Conservation (phyloP, 2,888 invertebrate genomes). For the Epinotia ramella region DNA sequence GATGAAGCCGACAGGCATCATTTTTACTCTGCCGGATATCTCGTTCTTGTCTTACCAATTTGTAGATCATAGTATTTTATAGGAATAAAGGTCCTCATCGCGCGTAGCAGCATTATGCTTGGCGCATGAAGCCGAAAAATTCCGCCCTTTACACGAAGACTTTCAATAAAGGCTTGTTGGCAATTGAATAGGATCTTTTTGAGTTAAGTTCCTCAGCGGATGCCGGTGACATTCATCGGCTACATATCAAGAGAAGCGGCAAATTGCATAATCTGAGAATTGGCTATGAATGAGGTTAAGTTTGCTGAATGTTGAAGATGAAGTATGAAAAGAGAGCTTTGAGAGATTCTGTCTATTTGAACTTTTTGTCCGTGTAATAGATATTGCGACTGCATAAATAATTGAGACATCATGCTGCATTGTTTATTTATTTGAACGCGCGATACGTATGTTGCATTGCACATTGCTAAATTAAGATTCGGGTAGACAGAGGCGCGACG, state of each 20-base stretch:
- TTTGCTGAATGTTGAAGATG: neutral
- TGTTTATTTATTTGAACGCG: constrained; percentile 23
- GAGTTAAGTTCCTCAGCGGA: neutral
- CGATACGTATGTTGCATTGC: constrained; percentile 1
- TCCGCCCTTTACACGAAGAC: too few species aligned
- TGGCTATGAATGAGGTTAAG: neutral
- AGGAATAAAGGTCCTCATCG: too few species aligned
- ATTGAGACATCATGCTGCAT: neutral
- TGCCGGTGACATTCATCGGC: neutral
- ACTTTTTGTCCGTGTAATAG: neutral
- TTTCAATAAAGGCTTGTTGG: too few species aligned
- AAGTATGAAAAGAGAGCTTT: neutral
- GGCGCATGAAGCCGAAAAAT: too few species aligned
- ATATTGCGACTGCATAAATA: neutral
- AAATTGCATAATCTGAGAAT: neutral
- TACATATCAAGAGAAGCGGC: neutral
- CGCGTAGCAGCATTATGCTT: too few species aligned
- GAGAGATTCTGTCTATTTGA: neutral
- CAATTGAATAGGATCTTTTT: neutral
- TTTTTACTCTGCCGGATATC: too few species aligned
- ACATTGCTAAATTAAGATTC: constrained; percentile 34
- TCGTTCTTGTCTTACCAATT: too few species aligned
- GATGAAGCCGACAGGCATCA: too few species aligned
- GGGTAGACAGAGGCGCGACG: constrained; percentile 21
- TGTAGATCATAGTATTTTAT: too few species aligned